Conservation (phyloP, 2,113 vertebrate species). For the Macaca mulatta region DNA sequence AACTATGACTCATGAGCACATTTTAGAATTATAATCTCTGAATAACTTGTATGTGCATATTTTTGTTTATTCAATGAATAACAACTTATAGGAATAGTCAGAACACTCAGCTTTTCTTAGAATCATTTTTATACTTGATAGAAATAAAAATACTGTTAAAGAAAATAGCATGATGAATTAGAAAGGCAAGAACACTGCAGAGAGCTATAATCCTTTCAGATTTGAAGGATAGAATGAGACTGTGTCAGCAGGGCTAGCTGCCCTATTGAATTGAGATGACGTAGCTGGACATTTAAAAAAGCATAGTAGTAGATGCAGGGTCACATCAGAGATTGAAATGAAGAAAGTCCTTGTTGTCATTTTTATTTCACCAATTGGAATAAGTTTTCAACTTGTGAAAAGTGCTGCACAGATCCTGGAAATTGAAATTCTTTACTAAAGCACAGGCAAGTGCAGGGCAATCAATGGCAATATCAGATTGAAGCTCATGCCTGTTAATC, state of each 20-base stretch:
- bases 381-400: constrained; percentile 53
- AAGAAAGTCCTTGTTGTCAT: constrained; percentile 25
- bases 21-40: not conserved
- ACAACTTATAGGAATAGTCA: not conserved
- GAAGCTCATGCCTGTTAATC: constrained; percentile 61
- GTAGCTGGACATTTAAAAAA: not conserved
- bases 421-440: constrained; percentile 61
- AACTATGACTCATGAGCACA: not conserved
- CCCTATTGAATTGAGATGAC: not conserved
- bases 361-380: constrained; percentile 54
- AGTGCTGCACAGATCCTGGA: constrained; percentile 33
- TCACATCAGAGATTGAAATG: constrained; percentile 34
- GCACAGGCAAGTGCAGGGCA: not conserved
- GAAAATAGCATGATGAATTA: not conserved
- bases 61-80: not conserved
- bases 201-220: not conserved
- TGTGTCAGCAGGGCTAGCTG: not conserved
- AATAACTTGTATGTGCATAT: not conserved
- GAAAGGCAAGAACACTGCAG: not conserved
- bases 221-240: not conserved
- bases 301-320: not conserved
- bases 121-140: not conserved
- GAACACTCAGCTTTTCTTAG: not conserved
- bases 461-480: constrained; percentile 64
- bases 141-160: not conserved